Conservation (phyloP, 2,797 vertebrate species). For the Pipistrellus kuhlii region DNA sequence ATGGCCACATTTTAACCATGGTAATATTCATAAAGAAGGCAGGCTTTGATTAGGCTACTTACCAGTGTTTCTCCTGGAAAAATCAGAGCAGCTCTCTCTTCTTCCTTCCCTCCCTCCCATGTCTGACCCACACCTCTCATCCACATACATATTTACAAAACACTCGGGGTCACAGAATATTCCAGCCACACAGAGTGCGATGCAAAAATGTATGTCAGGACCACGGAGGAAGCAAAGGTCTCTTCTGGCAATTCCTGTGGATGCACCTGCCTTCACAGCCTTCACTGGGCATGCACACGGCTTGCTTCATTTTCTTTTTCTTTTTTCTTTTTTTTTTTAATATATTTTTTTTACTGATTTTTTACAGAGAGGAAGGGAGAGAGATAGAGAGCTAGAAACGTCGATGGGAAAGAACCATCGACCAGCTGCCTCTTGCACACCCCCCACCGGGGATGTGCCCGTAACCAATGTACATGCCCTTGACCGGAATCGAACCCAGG, state of each 20-base stretch:
- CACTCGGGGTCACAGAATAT: neutral
- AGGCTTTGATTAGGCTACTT: neutral
- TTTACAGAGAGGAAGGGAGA: no score
- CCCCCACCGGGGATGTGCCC: no score
- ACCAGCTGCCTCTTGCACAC: no score
- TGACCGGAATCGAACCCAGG: no score
- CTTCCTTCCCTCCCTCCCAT: neutral
- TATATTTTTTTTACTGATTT: no score
- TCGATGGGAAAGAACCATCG: no score
- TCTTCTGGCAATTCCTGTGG: neutral
- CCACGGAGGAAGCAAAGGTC: neutral
- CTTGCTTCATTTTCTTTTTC: conserved; percentile 12
- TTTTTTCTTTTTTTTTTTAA: no score
- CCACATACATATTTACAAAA: neutral
- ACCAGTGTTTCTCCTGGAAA: neutral
- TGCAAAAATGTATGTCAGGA: neutral
- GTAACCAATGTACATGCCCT: no score
- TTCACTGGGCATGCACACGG: neutral
- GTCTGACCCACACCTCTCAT: neutral
- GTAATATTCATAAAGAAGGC: neutral
- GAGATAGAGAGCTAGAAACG: no score
- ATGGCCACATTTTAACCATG: neutral
- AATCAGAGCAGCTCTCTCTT: neutral
- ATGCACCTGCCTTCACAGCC: neutral
- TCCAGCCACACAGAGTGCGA: neutral